Conservation (phyloP, 2,113 vertebrate genomes). For the Psittacula cyanocephala region DNA sequence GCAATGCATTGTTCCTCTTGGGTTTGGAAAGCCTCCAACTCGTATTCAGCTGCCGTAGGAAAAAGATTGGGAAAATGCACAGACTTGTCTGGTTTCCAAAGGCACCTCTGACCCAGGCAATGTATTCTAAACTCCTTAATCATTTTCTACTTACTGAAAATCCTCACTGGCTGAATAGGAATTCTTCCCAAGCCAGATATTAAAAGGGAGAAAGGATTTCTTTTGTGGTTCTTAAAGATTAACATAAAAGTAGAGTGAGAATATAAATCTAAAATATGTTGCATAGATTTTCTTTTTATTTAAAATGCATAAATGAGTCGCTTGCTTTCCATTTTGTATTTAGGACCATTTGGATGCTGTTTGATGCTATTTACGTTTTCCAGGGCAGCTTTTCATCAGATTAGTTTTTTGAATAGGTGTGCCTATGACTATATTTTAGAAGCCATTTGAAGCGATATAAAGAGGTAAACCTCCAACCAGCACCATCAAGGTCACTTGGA, state of each 20-base stretch:
- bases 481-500: not conserved
- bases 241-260: not conserved
- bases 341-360: not conserved
- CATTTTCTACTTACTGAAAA: conserved; percentile 5
- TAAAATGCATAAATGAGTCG: not conserved
- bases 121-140: conserved; percentile 24
- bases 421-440: not conserved
- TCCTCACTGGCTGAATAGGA: not conserved
- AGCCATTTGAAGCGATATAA: not conserved
- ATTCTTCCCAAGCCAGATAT: not conserved
- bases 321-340: not conserved
- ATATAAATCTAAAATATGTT: not conserved
- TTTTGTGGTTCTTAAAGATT: not conserved
- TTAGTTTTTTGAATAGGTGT: not conserved
- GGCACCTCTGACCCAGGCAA: not conserved
- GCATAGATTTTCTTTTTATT: not conserved
- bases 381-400: not conserved
- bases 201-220: not conserved
- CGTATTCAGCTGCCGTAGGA: not conserved
- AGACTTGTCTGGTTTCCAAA: conserved; percentile 28
- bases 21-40: conserved; percentile 2
- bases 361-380: conserved; percentile 5
- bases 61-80: not conserved
- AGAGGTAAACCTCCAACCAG: not conserved
- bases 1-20: not conserved